phyloP scores from a whole-genome alignment of 2,113 vertebrate genomes.

The Capreolus pygargus region DNA sequence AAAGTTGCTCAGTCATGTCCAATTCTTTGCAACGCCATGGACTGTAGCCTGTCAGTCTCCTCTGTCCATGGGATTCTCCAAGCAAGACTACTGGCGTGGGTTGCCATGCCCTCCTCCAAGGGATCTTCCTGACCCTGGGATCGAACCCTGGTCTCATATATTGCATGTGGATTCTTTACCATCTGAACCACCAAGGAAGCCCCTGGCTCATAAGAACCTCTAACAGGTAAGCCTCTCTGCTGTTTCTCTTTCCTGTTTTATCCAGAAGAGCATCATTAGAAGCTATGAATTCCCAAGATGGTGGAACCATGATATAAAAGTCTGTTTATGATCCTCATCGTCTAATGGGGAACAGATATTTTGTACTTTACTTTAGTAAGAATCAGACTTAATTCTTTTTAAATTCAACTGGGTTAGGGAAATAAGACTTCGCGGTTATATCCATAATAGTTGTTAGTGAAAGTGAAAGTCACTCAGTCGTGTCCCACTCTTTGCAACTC shows the following conservation, averaged over 20 bases:
- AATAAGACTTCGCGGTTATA: slow-evolving; percentile 22
- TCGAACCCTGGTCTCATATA: not conserved
- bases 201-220: not conserved
- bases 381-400: not conserved
- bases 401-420: not conserved
- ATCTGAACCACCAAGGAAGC: not conserved
- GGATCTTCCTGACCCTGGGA: not conserved
- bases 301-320: not conserved
- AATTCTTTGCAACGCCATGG: not conserved
- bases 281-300: not conserved
- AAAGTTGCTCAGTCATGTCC: not conserved
- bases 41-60: not conserved
- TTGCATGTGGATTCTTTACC: not conserved
- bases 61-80: not conserved
- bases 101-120: not conserved
- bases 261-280: not conserved
- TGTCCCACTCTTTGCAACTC: not conserved
- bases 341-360: not conserved
- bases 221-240: not conserved
- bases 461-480: not conserved
- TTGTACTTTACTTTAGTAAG: not conserved
- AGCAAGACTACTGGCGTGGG: not conserved
- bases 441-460: not conserved
- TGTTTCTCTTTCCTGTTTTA: not conserved
- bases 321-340: not conserved